Conservation (phyloP, 2,797 vertebrate species). For the Mallotus villosus region DNA sequence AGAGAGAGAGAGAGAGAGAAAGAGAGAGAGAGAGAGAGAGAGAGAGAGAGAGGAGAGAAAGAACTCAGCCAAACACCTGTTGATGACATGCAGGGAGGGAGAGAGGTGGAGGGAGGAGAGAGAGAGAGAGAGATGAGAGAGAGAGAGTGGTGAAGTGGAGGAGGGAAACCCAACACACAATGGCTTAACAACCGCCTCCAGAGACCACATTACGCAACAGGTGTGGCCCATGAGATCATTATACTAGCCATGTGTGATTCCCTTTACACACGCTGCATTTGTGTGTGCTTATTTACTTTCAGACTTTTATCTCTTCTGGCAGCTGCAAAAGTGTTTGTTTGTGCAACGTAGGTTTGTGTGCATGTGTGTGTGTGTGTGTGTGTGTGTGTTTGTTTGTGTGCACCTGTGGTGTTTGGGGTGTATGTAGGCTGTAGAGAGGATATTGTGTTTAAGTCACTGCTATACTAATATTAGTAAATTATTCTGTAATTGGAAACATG, state of each 20-base stretch:
- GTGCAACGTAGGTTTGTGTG: not conserved
- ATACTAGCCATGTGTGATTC: conserved; percentile 20
- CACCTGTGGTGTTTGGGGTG: not conserved
- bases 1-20: not conserved
- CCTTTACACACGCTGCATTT: not conserved
- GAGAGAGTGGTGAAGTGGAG: not conserved
- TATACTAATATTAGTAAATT: conserved; percentile 9
- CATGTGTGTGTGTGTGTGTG: conserved; percentile 3
- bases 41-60: not conserved
- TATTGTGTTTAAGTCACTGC: not conserved
- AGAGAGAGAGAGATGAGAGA: conserved; percentile 3
- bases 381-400: not conserved
- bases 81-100: not conserved
- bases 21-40: too few species aligned
- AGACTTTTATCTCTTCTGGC: not conserved
- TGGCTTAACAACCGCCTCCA: not conserved
- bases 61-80: not conserved
- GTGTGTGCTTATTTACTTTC: conserved; percentile 1
- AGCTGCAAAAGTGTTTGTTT: too few species aligned
- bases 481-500: not conserved
- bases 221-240: conserved; percentile 29
- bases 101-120: not conserved
- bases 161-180: conserved; percentile 22
- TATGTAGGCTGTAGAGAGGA: not conserved
- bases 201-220: conserved; percentile 36